Evolutionary conservation across 2,888 invertebrate genomes (phyloP).

Genomic region (Ganaspis brasiliensis): DNA sequence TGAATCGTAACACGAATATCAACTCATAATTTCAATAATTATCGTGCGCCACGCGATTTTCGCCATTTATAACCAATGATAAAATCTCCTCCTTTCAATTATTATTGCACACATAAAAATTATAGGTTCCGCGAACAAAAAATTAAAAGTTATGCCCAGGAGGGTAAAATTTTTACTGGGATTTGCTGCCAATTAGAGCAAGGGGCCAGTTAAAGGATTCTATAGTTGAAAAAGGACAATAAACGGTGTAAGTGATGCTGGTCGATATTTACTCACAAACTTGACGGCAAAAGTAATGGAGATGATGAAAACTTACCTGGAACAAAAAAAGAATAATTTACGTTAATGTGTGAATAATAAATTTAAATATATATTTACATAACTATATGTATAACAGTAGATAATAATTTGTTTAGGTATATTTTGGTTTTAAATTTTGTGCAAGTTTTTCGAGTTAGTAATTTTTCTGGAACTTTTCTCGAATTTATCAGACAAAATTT

Average conservation of each 20-base stretch:
- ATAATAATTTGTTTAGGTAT: no score
- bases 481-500: no score
- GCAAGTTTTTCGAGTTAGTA: no score
- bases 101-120: slow-evolving; percentile 42
- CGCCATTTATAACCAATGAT: slow-evolving; percentile 32
- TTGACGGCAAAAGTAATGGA: background rate
- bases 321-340: slow-evolving; percentile 3
- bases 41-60: slow-evolving; percentile 38
- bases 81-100: slow-evolving; percentile 42
- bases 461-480: no score
- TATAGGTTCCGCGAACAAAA: slow-evolving; percentile 31
- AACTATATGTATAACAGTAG: no score
- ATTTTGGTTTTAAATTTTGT: no score
- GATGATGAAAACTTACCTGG: slow-evolving; percentile 12
- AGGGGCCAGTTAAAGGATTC: background rate
- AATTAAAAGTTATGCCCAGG: slow-evolving; percentile 35
- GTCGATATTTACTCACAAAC: slow-evolving; percentile 10
- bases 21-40: slow-evolving; percentile 42
- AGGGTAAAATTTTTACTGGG: background rate
- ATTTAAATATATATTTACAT: no score
- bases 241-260: background rate
- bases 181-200: background rate
- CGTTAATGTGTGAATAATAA: no score
- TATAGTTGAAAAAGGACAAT: background rate
- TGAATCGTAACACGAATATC: slow-evolving; percentile 44